phyloP scores from a whole-genome alignment of 2,888 invertebrate species.

The Gortyna flavago region DNA sequence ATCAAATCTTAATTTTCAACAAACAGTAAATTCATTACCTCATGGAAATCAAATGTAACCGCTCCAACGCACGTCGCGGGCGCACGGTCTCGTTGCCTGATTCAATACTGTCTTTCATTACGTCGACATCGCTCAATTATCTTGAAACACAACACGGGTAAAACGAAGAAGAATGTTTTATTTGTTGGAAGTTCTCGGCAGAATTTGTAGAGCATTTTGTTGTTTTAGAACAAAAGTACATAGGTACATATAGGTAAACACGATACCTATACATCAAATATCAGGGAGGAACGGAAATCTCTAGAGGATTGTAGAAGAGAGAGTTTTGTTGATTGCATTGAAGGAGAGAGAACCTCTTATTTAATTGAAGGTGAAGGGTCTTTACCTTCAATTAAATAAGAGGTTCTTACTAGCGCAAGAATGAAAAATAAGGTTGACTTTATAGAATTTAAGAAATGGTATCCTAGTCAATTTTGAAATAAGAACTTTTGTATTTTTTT shows the following conservation, averaged over 20 bases:
- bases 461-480: not conserved
- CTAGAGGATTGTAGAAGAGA: not conserved
- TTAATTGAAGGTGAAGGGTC: too few species aligned
- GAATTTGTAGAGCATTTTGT: not conserved
- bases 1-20: not conserved
- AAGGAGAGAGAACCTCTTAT: too few species aligned
- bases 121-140: slow-evolving; percentile 54
- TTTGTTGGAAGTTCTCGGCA: slow-evolving; percentile 13
- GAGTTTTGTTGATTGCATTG: too few species aligned
- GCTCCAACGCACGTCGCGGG: not conserved
- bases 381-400: not conserved
- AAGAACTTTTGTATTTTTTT: not conserved
- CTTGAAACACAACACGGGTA: slow-evolving; percentile 33
- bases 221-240: not conserved
- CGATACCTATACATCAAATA: not conserved
- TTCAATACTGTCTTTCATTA: slow-evolving; percentile 57
- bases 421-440: not conserved
- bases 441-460: not conserved
- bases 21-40: slow-evolving; percentile 23
- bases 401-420: not conserved
- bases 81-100: slow-evolving; percentile 42
- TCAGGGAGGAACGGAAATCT: not conserved
- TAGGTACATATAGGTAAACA: too few species aligned
- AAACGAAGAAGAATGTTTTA: slow-evolving; percentile 30
- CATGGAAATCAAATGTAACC: slow-evolving; percentile 20